Evolutionary conservation across 2,797 vertebrate genomes (phyloP).

Genomic region (Diplodus puntazzo): DNA sequence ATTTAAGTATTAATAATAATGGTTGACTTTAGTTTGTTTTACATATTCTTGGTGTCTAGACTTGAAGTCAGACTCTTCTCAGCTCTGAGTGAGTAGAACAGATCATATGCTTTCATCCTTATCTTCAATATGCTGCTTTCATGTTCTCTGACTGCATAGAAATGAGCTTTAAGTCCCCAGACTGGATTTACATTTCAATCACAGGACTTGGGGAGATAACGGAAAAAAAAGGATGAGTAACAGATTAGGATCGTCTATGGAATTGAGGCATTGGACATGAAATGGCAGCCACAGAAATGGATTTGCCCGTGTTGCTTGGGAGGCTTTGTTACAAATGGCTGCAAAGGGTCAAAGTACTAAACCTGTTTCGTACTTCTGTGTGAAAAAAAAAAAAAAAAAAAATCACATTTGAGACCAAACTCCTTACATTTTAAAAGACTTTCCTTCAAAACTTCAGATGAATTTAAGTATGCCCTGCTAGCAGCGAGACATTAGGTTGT

Average conservation of each 20-base stretch:
- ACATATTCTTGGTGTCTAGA: constrained; percentile 42
- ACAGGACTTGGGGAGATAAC: constrained; percentile 65
- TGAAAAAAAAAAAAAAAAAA: background rate
- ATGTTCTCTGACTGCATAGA: constrained; percentile 65
- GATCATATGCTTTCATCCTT: constrained; percentile 61
- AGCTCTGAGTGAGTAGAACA: constrained; percentile 44
- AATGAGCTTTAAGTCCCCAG: constrained; percentile 62
- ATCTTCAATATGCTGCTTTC: constrained; percentile 68
- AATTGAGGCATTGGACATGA: constrained; percentile 47
- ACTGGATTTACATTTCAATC: constrained; percentile 79
- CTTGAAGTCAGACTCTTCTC: constrained; percentile 47
- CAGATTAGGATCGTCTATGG: constrained; percentile 65
- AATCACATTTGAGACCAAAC: background rate
- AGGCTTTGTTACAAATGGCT: constrained; percentile 18
- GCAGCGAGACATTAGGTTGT: constrained; percentile 7
- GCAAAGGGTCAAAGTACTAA: constrained; percentile 1
- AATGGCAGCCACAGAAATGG: constrained; percentile 21
- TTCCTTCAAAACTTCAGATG: constrained; percentile 2
- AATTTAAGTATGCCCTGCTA: constrained; percentile 18
- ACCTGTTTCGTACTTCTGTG: background rate
- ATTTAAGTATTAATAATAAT: constrained; percentile 3
- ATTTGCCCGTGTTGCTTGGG: constrained; percentile 34
- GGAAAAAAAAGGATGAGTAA: constrained; percentile 61
- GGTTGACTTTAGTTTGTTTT: constrained; percentile 21
- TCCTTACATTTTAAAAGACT: constrained; percentile 13